phyloP scores from a whole-genome alignment of 2,888 invertebrate species.

The Hesperia comma region DNA sequence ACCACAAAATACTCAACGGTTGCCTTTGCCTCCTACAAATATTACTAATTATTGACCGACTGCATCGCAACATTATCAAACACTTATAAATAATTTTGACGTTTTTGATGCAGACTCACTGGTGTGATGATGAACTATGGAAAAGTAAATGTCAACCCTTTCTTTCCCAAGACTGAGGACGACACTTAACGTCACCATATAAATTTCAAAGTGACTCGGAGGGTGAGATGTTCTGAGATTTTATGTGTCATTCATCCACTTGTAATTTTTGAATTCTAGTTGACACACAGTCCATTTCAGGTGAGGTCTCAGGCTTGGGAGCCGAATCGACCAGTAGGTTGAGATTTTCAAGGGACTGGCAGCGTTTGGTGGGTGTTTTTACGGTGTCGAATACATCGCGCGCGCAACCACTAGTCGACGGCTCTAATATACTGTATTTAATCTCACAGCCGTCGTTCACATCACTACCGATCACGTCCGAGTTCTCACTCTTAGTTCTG shows the following conservation, averaged over 20 bases:
- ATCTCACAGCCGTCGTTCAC: conserved; percentile 64
- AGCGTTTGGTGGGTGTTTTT: conserved; percentile 80
- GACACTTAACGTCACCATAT: conserved; percentile 44
- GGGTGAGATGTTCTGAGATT: conserved; percentile 42
- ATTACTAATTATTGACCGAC: neutral
- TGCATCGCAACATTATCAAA: neutral
- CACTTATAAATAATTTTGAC: conserved; percentile 8
- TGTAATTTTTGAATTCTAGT: conserved; percentile 85
- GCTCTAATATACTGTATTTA: conserved; percentile 67
- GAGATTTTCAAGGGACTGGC: conserved; percentile 85
- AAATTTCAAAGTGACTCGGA: conserved; percentile 40
- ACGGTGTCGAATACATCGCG: conserved; percentile 54
- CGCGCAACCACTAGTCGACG: conserved; percentile 69
- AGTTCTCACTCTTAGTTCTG: conserved; percentile 86
- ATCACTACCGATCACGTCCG: conserved; percentile 76
- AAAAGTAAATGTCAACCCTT: conserved; percentile 46
- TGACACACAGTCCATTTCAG: conserved; percentile 85
- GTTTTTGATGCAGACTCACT: conserved; percentile 14
- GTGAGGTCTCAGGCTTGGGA: conserved; percentile 63
- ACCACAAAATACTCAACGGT: conserved; percentile 55
- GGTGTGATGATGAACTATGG: conserved; percentile 17
- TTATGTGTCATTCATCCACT: conserved; percentile 81
- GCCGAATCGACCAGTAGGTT: conserved; percentile 70
- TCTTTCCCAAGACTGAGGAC: conserved; percentile 45
- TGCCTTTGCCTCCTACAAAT: conserved; percentile 1